Evolutionary conservation across 1,140 invertebrate genomes (phyloP).

Genomic region (Zophobas atratus): DNA sequence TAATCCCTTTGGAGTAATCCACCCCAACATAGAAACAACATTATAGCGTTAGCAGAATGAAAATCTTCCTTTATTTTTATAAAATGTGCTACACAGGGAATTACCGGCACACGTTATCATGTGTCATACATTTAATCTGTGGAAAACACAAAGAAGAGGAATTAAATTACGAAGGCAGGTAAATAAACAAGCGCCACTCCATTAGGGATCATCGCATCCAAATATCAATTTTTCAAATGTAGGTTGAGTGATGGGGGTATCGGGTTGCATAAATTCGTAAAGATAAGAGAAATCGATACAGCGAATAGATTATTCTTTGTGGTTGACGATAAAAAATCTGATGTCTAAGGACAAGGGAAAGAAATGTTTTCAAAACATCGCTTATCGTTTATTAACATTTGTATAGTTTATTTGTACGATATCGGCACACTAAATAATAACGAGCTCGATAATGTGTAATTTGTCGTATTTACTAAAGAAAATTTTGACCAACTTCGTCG

Average conservation of each 20-base stretch:
- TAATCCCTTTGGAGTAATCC: slow-evolving; percentile 15
- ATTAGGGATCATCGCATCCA: not conserved
- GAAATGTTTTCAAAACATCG: too few relatives aligned
- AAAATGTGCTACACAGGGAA: not conserved
- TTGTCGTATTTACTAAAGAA: too few relatives aligned
- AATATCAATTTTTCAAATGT: slow-evolving; percentile 7
- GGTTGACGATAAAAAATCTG: too few relatives aligned
- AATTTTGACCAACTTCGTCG: too few relatives aligned
- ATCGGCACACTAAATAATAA: not conserved
- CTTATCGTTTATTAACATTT: slow-evolving; percentile 5
- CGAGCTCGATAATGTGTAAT: not conserved
- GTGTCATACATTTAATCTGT: too few relatives aligned
- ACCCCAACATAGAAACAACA: slow-evolving; percentile 13
- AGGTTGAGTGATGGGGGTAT: not conserved
- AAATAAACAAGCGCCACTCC: not conserved
- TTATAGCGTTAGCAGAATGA: slow-evolving; percentile 1
- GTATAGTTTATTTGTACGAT: not conserved
- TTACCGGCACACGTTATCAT: too few relatives aligned
- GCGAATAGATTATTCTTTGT: too few relatives aligned
- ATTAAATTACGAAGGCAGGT: too few relatives aligned
- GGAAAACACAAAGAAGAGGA: too few relatives aligned
- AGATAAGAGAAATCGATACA: slow-evolving; percentile 5
- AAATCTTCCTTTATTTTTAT: slow-evolving; percentile 3
- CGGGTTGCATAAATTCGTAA: not conserved
- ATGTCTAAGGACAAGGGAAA: too few relatives aligned